These are phyloP conservation scores for Potorous gilbertii DNA, from an alignment of 2,797 vertebrate genomes.

Conservation along the genomic window DNA sequence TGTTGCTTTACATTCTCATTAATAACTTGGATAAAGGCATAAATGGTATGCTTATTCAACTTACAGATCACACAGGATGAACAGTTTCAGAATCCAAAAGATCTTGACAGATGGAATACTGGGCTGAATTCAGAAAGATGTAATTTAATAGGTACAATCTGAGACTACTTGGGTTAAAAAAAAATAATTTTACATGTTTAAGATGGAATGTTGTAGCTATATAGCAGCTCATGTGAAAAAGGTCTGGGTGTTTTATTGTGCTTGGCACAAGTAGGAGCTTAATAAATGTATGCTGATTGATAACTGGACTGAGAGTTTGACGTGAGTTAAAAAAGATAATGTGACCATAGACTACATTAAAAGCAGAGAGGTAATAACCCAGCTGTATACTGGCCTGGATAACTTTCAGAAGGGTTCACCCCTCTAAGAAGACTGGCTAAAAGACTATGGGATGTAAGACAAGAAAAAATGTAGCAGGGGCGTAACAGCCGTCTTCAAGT, in stretches of 20 bases:
- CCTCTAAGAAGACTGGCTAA: not conserved
- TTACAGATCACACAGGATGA: too few species aligned
- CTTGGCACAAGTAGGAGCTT: not conserved
- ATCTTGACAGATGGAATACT: too few species aligned
- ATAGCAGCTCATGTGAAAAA: not conserved
- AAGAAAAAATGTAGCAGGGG: not conserved
- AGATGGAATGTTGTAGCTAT: too few species aligned
- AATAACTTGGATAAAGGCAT: not conserved
- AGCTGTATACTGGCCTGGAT: not conserved
- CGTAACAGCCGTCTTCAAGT: not conserved
- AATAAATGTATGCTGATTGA: not conserved
- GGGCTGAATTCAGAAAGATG: too few species aligned
- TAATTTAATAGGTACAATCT: too few species aligned
- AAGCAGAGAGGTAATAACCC: not conserved
- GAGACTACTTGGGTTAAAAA: too few species aligned
- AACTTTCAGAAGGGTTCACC: not conserved
- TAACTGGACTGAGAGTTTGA: not conserved
- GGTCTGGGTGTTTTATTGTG: not conserved
- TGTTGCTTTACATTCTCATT: not conserved
- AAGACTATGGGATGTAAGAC: not conserved
- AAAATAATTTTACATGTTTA: too few species aligned
- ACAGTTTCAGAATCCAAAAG: too few species aligned
- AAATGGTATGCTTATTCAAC: too few species aligned
- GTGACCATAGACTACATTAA: not conserved
- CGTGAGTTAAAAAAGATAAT: not conserved